Conservation (phyloP, 1,140 invertebrate species). For the Streblospio benedicti region DNA sequence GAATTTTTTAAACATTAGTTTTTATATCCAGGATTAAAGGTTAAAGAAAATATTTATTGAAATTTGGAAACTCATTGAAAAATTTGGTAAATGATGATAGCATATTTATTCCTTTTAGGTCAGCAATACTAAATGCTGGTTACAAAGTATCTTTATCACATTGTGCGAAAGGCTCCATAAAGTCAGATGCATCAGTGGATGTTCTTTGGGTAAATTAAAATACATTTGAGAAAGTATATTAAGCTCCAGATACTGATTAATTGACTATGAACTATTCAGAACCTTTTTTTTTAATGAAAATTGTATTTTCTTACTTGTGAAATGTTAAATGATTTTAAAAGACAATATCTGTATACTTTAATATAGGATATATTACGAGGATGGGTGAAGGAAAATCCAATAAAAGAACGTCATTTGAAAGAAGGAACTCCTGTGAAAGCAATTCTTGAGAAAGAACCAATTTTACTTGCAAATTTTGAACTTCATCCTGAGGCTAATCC, state of each 20-base stretch:
- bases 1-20: slow-evolving; percentile 27
- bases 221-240: neutral
- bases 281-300: neutral
- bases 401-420: slow-evolving; percentile 26
- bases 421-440: slow-evolving; percentile 26
- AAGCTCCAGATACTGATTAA: neutral
- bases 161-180: slow-evolving; percentile 74
- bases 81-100: neutral
- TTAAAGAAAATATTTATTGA: slow-evolving; percentile 12
- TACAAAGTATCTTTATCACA: slow-evolving; percentile 89
- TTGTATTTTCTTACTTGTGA: neutral
- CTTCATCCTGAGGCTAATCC: slow-evolving; percentile 69
- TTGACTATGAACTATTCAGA: neutral
- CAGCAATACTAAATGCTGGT: slow-evolving; percentile 86
- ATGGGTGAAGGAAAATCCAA: slow-evolving; percentile 65
- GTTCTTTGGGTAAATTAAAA: slow-evolving; percentile 68
- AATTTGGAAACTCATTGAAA: neutral
- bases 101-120: slow-evolving; percentile 54
- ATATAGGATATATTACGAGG: slow-evolving; percentile 64
- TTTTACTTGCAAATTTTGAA: slow-evolving; percentile 55
- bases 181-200: slow-evolving; percentile 79
- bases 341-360: neutral
- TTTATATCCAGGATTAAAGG: slow-evolving; percentile 24
- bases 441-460: slow-evolving; percentile 30
- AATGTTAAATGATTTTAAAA: neutral